These are phyloP conservation scores for Synanthedon formicaeformis DNA, from an alignment of 2,888 invertebrate genomes.

Conservation along the genomic window DNA sequence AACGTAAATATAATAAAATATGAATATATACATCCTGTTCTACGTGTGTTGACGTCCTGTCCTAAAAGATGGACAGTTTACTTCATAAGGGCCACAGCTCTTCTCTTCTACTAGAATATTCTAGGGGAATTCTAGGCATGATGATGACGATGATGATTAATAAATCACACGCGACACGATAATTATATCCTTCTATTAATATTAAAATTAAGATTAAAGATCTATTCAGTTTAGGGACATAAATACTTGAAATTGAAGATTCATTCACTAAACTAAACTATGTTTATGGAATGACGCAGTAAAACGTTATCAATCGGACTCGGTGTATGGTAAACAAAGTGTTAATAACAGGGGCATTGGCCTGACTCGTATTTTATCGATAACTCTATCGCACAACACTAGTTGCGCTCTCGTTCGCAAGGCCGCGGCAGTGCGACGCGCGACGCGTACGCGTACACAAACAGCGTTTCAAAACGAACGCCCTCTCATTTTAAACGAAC, in stretches of 20 bases:
- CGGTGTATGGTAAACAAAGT: conserved; percentile 48
- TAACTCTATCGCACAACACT: conserved; percentile 55
- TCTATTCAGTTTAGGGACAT: too few relatives aligned
- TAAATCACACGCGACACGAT: too few relatives aligned
- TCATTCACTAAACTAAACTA: conserved; percentile 26
- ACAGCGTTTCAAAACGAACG: conserved; percentile 27
- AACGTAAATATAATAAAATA: too few relatives aligned
- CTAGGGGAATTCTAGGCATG: too few relatives aligned
- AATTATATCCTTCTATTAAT: too few relatives aligned
- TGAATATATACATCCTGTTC: too few relatives aligned
- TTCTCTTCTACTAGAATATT: too few relatives aligned
- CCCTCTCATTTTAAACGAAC: conserved; percentile 28
- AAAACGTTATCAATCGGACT: conserved; percentile 44
- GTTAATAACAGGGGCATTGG: conserved; percentile 60
- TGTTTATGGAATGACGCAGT: conserved; percentile 21
- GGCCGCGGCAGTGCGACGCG: conserved; percentile 31
- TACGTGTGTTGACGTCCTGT: too few relatives aligned
- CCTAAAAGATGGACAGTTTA: too few relatives aligned
- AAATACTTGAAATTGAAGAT: neutral
- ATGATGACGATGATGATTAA: too few relatives aligned
- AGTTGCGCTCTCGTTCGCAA: conserved; percentile 48
- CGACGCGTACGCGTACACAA: conserved; percentile 22
- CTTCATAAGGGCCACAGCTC: too few relatives aligned
- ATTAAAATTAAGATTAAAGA: too few relatives aligned
- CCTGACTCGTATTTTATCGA: conserved; percentile 39